A percentile compares a stretch with the other conserved stretches of the same genome.
phyloP scores from a whole-genome alignment of 92 coral and sea anemone species.

The Virgularia gustaviana region DNA sequence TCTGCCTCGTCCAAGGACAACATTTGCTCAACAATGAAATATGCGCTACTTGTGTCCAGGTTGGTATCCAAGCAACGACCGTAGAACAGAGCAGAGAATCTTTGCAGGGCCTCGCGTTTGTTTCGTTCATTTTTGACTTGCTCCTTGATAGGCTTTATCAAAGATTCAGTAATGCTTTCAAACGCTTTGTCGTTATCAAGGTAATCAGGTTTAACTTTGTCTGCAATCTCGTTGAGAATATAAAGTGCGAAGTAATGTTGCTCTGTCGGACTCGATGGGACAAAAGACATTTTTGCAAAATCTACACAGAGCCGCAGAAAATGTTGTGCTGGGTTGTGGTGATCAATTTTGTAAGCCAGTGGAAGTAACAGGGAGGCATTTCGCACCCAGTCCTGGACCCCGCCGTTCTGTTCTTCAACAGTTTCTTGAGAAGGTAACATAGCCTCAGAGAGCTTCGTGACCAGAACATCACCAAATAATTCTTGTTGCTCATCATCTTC shows the following conservation, averaged over 20 bases:
- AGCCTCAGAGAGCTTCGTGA: constrained; percentile 56
- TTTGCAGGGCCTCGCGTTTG: constrained; percentile 50
- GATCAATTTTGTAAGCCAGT: constrained; percentile 57
- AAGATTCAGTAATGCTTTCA: constrained; percentile 37
- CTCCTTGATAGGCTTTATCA: constrained; percentile 36
- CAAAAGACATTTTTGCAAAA: constrained; percentile 57
- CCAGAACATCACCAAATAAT: constrained; percentile 26
- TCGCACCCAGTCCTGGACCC: constrained; percentile 60
- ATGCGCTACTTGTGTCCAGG: constrained; percentile 68
- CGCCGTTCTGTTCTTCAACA: constrained; percentile 40
- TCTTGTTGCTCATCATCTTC: too few relatives aligned
- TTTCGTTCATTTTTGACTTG: too few relatives aligned
- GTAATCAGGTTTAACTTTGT: constrained; percentile 45
- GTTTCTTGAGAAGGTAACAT: constrained; percentile 63
- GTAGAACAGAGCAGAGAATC: constrained; percentile 65
- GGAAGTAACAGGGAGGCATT: constrained; percentile 60
- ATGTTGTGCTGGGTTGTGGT: constrained; percentile 58
- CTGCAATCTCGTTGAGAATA: constrained; percentile 63
- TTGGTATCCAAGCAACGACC: constrained; percentile 87
- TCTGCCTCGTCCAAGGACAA: constrained; percentile 53
- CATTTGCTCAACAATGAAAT: constrained; percentile 59
- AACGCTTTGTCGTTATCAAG: constrained; percentile 63
- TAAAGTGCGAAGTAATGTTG: constrained; percentile 54
- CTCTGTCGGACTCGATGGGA: constrained; percentile 38
- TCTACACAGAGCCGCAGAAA: constrained; percentile 79